Evolutionary conservation across 2,797 vertebrate species (phyloP).

Genomic region (Cuculus canorus): DNA sequence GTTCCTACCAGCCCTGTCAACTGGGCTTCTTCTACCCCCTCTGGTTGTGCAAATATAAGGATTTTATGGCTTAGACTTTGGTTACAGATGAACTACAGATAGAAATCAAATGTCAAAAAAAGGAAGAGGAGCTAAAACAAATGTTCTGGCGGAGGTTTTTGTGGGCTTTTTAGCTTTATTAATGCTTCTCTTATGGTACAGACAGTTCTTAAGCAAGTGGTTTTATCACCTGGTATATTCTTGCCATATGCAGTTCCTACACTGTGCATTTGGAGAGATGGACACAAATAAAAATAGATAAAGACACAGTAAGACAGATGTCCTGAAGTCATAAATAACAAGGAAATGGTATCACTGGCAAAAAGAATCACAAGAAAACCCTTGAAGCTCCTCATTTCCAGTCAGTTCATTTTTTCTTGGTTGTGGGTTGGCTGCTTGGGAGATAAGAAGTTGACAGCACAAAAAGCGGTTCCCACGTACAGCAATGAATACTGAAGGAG

Average conservation of each 20-base stretch:
- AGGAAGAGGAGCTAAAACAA: background rate
- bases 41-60: background rate
- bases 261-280: background rate
- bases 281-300: slow-evolving; percentile 44
- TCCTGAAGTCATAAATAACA: slow-evolving; percentile 52
- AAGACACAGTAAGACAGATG: slow-evolving; percentile 14
- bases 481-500: background rate
- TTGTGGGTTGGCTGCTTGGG: slow-evolving; percentile 46
- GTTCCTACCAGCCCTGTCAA: background rate
- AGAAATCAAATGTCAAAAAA: background rate
- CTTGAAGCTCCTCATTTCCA: slow-evolving; percentile 31
- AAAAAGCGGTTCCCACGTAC: slow-evolving; percentile 50
- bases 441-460: slow-evolving; percentile 29
- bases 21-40: background rate
- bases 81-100: background rate
- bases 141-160: background rate
- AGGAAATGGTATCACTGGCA: slow-evolving; percentile 30
- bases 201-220: slow-evolving; percentile 11
- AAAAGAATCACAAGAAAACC: slow-evolving; percentile 22
- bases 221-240: slow-evolving; percentile 31
- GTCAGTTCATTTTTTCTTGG: slow-evolving; percentile 32
- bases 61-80: background rate
- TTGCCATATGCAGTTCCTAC: slow-evolving; percentile 31
- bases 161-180: background rate
- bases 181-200: slow-evolving; percentile 5